Conservation (phyloP, 2,888 invertebrate genomes). For the Coecobrya sp. region DNA sequence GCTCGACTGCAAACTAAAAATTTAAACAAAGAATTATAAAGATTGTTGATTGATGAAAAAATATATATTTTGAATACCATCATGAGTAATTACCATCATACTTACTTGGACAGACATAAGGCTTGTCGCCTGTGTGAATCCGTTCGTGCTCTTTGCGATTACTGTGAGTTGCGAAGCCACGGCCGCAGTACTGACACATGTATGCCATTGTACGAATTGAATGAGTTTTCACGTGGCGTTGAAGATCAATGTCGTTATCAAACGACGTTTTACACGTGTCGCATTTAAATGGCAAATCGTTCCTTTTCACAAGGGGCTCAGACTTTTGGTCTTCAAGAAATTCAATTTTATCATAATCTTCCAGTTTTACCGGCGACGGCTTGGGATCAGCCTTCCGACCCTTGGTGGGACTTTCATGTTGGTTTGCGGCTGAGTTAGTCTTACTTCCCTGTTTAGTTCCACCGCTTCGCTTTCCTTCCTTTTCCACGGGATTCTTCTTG, state of each 20-base stretch:
- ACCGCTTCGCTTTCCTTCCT: constrained; percentile 26
- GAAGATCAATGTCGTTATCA: constrained; percentile 77
- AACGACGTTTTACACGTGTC: constrained; percentile 77
- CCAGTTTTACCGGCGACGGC: constrained; percentile 1
- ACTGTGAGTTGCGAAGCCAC: constrained; percentile 85
- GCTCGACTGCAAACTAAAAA: constrained; percentile 80
- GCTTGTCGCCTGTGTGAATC: constrained; percentile 85
- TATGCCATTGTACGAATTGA: constrained; percentile 79
- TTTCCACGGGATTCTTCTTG: constrained; percentile 45
- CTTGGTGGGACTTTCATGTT: constrained; percentile 52
- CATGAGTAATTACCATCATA: neutral
- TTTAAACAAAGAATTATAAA: too few species aligned
- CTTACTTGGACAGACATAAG: constrained; percentile 84
- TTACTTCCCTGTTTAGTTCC: neutral
- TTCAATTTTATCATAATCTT: constrained; percentile 70
- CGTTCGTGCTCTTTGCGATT: constrained; percentile 86
- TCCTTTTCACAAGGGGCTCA: constrained; percentile 10
- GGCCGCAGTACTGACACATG: constrained; percentile 84
- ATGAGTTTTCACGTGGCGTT: constrained; percentile 78
- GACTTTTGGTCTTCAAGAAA: constrained; percentile 32
- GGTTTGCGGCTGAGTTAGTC: constrained; percentile 11
- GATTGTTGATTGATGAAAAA: too few species aligned
- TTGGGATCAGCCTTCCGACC: constrained; percentile 53
- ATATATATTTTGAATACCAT: neutral
- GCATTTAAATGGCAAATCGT: constrained; percentile 75